These are phyloP conservation scores for Phyllopteryx taeniolatus DNA, from an alignment of 2,113 vertebrate species.

Conservation along the genomic window DNA sequence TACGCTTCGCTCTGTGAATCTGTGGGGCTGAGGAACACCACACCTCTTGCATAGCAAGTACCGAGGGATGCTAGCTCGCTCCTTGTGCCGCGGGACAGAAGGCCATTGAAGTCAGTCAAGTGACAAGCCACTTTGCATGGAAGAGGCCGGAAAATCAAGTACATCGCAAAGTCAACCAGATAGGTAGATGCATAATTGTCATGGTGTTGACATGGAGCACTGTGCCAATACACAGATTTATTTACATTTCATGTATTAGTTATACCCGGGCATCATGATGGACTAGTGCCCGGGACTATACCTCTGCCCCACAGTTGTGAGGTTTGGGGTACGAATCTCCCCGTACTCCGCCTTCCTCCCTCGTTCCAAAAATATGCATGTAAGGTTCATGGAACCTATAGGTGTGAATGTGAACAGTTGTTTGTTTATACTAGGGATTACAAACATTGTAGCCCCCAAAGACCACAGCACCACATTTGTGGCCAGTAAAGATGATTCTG, in stretches of 20 bases:
- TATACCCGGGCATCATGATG: not conserved
- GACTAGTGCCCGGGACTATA: not conserved
- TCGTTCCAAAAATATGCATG: too few relatives aligned
- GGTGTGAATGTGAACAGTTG: too few relatives aligned
- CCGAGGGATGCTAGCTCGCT: conserved; percentile 52
- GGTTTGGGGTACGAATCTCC: too few relatives aligned
- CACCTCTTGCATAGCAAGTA: conserved; percentile 72
- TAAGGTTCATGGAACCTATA: too few relatives aligned
- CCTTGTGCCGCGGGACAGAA: conserved; percentile 66
- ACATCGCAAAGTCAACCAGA: not conserved
- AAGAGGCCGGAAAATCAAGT: conserved; percentile 33
- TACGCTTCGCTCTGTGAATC: conserved; percentile 51
- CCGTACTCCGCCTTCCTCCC: too few relatives aligned
- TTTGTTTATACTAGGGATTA: too few relatives aligned
- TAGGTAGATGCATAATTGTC: not conserved
- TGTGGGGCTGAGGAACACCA: conserved; percentile 52
- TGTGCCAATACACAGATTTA: not conserved
- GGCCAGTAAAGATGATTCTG: too few relatives aligned
- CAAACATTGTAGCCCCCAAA: too few relatives aligned
- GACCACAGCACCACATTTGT: too few relatives aligned
- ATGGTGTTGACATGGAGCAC: not conserved
- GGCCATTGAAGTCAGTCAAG: conserved; percentile 53
- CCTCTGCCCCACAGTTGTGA: not conserved
- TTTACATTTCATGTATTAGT: not conserved
- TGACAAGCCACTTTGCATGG: conserved; percentile 37